Conservation (phyloP, 1,140 invertebrate species). For the Hycleus phaleratus region DNA sequence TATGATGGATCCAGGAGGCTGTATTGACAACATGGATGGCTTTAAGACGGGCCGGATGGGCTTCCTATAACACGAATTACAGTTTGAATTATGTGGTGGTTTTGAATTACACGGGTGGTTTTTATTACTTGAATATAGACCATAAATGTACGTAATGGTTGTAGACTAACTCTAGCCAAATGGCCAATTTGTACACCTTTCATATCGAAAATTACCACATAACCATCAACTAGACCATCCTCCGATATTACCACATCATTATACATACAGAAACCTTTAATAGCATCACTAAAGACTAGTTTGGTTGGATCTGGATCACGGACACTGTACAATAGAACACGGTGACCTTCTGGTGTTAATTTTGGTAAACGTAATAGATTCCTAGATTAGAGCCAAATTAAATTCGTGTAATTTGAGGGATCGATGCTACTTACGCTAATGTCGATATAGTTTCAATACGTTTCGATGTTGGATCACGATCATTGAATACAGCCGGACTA, state of each 20-base stretch:
- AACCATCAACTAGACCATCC: constrained; percentile 51
- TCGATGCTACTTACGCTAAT: constrained; percentile 44
- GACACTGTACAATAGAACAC: constrained; percentile 50
- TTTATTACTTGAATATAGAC: constrained; percentile 53
- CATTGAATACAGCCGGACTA: constrained; percentile 47
- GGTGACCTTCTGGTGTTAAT: constrained; percentile 51
- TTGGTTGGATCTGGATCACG: constrained; percentile 52
- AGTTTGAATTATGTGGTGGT: background rate
- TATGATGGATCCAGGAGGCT: constrained; percentile 52
- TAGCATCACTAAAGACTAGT: constrained; percentile 50
- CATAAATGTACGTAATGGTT: constrained; percentile 53
- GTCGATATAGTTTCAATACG: constrained; percentile 45
- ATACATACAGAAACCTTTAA: constrained; percentile 57
- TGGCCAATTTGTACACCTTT: constrained; percentile 54
- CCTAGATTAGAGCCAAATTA: constrained; percentile 28
- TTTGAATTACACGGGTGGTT: background rate
- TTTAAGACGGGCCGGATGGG: constrained; percentile 51
- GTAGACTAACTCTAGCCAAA: constrained; percentile 51
- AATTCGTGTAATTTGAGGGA: background rate
- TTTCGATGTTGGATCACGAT: constrained; percentile 44
- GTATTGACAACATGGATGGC: constrained; percentile 53
- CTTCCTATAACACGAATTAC: constrained; percentile 40
- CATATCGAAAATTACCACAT: constrained; percentile 60
- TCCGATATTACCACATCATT: constrained; percentile 55
- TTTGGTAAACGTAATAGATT: constrained; percentile 44